These are phyloP conservation scores for Panonychus citri DNA, from an alignment of 1,140 invertebrate species.

Conservation along the genomic window DNA sequence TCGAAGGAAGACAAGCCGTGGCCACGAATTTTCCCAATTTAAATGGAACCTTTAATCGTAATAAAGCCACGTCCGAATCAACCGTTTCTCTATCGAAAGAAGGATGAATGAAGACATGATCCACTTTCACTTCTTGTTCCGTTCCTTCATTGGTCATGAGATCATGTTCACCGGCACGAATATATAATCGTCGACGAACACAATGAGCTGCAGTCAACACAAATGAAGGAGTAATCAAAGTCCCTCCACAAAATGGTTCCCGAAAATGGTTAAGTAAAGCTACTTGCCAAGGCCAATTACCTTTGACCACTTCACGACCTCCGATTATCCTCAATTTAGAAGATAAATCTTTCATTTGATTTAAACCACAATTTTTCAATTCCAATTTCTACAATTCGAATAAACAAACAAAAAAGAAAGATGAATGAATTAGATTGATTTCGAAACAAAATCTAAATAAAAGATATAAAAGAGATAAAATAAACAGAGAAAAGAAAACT, in stretches of 20 bases:
- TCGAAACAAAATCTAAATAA: too few relatives aligned
- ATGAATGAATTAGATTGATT: too few relatives aligned
- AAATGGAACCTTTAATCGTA: slow-evolving; percentile 31
- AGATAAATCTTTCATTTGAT: neutral
- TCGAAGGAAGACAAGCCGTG: slow-evolving; percentile 38
- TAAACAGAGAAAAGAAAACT: too few relatives aligned
- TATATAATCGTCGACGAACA: slow-evolving; percentile 45
- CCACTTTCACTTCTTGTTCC: slow-evolving; percentile 46
- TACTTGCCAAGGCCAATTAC: slow-evolving; percentile 73
- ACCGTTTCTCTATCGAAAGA: slow-evolving; percentile 63
- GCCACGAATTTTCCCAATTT: slow-evolving; percentile 19
- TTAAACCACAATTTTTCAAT: neutral
- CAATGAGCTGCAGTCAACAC: slow-evolving; percentile 78
- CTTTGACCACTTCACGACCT: slow-evolving; percentile 42
- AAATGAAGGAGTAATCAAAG: slow-evolving; percentile 58
- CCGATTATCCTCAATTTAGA: slow-evolving; percentile 52
- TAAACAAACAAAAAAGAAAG: neutral
- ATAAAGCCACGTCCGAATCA: slow-evolving; percentile 68
- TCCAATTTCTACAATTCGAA: neutral
- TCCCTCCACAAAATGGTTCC: slow-evolving; percentile 69
- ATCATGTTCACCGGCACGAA: slow-evolving; percentile 62
- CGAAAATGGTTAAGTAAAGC: slow-evolving; percentile 57
- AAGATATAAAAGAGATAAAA: too few relatives aligned
- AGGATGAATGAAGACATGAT: slow-evolving; percentile 48
- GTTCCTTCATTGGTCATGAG: slow-evolving; percentile 37